Base-by-base conservation (phyloP, 2,113 vertebrate species). In the Petaurus breviceps region DNA sequence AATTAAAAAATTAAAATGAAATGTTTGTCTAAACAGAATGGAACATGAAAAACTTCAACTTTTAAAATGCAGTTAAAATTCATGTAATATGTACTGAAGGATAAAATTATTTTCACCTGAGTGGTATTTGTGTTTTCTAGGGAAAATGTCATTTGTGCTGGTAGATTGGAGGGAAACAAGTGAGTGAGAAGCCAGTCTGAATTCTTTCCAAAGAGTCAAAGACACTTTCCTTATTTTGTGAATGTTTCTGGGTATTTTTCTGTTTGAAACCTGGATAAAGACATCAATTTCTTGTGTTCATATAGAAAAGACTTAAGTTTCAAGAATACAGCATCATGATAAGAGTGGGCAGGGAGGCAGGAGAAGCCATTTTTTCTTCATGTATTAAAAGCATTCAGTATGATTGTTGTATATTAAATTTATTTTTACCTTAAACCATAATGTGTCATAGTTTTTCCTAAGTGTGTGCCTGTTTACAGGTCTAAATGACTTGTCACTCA, bases 341-440 rank as follows among this genome's bases (percentile, higher is more conserved):
- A 55, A 89, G 91, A 91, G 89, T 92, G 54, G 94, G 68, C 77
- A 91, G 94, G 91, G 93, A 95, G 91, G 68, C 90, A 96, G 68
- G 50, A 96, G 91, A 96, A 97, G 96, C 96, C 95, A 95, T 97
- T 97, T 98, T 57, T 97, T 97, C 94, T 95, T 95, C 97, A 90
- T 94, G 92, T 95, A 97, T 96, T 95, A 96, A 95, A 97, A 97
- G 95, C 94, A 97, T 97, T 97, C 95, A 97, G 93, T 98, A 94
- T 96, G 93, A 96, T 92, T 96, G 94, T 95, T 97, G 84, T 97
- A 97, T 95, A 98, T 98, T 97, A 98, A 98, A 98, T 93, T 95
- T 96, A 97, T 97, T 98, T 98, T 96, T 98, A 98, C 95, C 95
- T 93, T 97, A 92, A 97, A 91, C 26, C 19, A 94, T 68, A 95